Evolutionary conservation across 2,113 vertebrate genomes (phyloP).

Genomic region (Cyanocitta stelleri): DNA sequence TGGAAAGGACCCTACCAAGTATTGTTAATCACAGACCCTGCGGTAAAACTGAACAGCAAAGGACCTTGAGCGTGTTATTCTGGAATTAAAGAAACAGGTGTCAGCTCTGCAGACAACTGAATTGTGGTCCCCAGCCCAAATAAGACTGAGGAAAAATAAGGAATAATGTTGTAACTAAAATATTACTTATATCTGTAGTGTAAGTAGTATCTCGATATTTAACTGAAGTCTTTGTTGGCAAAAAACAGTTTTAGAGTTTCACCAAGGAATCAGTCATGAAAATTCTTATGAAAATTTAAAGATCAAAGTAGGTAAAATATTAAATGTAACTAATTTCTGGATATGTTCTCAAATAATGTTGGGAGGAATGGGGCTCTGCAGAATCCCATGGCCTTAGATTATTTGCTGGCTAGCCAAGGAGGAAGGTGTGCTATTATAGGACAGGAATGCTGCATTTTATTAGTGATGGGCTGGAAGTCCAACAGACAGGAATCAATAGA

Average conservation of each 20-base stretch:
- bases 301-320: background rate
- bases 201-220: background rate
- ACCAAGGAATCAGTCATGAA: background rate
- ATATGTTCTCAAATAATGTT: background rate
- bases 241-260: background rate
- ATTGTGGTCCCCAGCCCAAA: background rate
- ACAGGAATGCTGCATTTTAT: background rate
- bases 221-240: background rate
- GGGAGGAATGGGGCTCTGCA: background rate
- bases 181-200: background rate
- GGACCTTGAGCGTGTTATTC: background rate
- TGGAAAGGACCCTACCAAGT: background rate
- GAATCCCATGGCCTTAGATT: background rate
- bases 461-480: too few relatives aligned
- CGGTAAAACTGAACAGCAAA: background rate
- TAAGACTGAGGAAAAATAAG: background rate
- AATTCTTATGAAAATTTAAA: background rate
- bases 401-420: background rate
- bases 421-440: background rate
- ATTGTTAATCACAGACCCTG: background rate
- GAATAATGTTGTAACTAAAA: background rate
- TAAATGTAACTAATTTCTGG: background rate
- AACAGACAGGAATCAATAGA: too few relatives aligned
- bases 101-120: background rate
- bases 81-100: background rate